Base-by-base conservation (phyloP, 1,140 invertebrate genomes). In the Drosophila jambulina region DNA sequence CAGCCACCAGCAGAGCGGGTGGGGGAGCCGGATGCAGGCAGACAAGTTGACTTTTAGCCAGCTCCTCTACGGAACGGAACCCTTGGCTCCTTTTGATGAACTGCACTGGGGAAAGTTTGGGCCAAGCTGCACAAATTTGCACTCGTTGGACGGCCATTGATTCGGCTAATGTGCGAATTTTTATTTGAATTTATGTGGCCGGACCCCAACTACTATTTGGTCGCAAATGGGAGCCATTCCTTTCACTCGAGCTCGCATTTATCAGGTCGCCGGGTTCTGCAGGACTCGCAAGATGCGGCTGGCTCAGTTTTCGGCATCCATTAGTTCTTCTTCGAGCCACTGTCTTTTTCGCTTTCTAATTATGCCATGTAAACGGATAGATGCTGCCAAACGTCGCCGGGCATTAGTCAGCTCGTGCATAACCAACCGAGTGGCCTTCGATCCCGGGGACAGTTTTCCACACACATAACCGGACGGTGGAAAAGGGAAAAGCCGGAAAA, bases 331-430 rank as follows among this genome's bases (percentile, higher is more conserved):
- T 46, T 46, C 51, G 36, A 23, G 36, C 46, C 36, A 64, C 36
- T 82, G 69, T 48, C 77, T 70, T 78, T 78, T 80, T 75, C 49
- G 81, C 48, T 79, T 75, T 90, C 81, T 90, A 88, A 88, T 88
- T 88, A 90, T 88, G 74, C 74, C 78, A 75, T 71, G 81, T 42
- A 81, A 85, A 71, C 59, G 79, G 63, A 72, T 74, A 75, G 65
- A 75, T 60, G 40, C 48, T 63, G 57, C 43, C 71, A 64, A 63
- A 81, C 59, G 75, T 84, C 78, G 46, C 49, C 45, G 49, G 57
- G 46, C 71, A 80, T 83, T 79, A 83, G 84, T 58, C 80, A 83
- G 68, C 76, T 86, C 84, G 84, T 83, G 84, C 84, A 88, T 88
- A 88, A 77, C 83, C 54, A 43, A 72, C 49, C 58, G 45, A 77